A percentile compares a stretch with the other conserved stretches of the same genome.
phyloP scores from a whole-genome alignment of 2,888 invertebrate genomes.

The Halocaridina rubra region DNA sequence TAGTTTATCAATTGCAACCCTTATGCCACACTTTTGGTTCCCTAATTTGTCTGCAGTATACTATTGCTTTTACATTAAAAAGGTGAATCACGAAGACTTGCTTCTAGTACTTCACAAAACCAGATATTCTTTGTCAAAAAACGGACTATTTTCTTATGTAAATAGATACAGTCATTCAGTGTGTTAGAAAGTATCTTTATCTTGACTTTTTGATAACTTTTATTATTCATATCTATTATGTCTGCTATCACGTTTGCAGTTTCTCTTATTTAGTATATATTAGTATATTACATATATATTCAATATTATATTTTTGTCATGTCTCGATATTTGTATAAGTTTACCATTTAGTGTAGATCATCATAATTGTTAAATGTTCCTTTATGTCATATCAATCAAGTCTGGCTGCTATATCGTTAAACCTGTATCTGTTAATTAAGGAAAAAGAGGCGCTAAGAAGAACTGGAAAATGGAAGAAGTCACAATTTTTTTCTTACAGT shows the following conservation, averaged over 20 bases:
- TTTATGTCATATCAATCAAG: slow-evolving; percentile 5
- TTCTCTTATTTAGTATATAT: neutral
- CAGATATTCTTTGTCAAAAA: no score
- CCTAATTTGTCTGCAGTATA: no score
- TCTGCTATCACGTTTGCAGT: neutral
- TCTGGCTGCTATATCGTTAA: slow-evolving; percentile 45
- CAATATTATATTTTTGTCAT: slow-evolving; percentile 6
- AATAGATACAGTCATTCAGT: no score
- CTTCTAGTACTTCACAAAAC: no score
- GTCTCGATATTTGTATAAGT: neutral
- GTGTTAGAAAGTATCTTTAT: no score
- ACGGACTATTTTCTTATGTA: no score
- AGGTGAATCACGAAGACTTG: no score
- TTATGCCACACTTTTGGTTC: slow-evolving; percentile 34
- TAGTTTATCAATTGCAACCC: neutral
- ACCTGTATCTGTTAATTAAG: neutral
- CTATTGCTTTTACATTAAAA: no score
- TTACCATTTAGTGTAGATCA: neutral
- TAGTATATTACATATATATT: neutral
- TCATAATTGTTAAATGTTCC: neutral
- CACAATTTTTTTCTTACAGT: neutral
- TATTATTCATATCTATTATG: neutral
- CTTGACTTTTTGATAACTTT: no score
- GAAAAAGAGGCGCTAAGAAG: neutral
- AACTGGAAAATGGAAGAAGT: slow-evolving; percentile 14